Evolutionary conservation across 2,113 vertebrate species (phyloP).

Genomic region (Prochilodus magdalenae): DNA sequence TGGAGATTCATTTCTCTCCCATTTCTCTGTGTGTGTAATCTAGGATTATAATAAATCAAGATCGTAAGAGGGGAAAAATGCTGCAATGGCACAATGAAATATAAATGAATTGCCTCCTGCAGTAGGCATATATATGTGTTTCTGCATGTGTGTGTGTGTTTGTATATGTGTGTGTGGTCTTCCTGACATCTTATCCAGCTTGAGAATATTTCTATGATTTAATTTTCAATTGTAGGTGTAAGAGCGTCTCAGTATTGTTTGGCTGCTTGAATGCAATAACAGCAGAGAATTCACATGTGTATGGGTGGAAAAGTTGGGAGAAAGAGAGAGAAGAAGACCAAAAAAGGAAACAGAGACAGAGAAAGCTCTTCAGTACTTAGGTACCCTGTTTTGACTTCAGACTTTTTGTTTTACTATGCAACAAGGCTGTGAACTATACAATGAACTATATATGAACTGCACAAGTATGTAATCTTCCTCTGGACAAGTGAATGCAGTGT

Average conservation of each 20-base stretch:
- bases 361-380: no score
- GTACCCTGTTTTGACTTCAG: no score
- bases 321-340: constrained; percentile 9
- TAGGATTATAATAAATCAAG: constrained; percentile 36
- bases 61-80: constrained; percentile 32
- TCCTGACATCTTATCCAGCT: constrained; percentile 18
- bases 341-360: neutral
- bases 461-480: no score
- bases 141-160: neutral
- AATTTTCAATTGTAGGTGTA: constrained; percentile 20
- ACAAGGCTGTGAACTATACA: no score
- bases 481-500: no score
- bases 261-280: constrained; percentile 33
- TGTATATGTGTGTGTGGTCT: constrained; percentile 10
- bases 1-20: constrained; percentile 3
- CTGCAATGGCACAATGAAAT: constrained; percentile 11
- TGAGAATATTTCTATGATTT: constrained; percentile 34
- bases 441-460: no score
- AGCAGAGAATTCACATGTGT: constrained; percentile 18
- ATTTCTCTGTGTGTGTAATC: constrained; percentile 40
- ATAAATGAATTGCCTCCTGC: constrained; percentile 21
- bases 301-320: constrained; percentile 2
- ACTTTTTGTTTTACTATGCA: no score
- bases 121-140: constrained; percentile 19
- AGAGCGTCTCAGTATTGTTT: constrained; percentile 12